phyloP scores from a whole-genome alignment of 2,113 vertebrate species.

The Microtus ochrogaster region DNA sequence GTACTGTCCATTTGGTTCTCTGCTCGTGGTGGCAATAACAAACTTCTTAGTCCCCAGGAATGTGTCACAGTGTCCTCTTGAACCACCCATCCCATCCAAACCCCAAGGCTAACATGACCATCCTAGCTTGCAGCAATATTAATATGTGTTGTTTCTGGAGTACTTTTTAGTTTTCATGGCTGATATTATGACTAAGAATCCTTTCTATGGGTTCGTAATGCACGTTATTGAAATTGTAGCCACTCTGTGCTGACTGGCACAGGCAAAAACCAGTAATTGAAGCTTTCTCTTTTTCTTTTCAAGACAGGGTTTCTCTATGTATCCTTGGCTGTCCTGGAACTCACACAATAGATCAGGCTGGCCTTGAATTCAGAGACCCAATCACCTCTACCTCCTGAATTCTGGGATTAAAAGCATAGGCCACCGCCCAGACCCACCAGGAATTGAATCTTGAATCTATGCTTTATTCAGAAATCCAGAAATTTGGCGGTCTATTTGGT shows the following conservation, averaged over 20 bases:
- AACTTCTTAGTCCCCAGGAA: background rate
- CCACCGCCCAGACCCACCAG: background rate
- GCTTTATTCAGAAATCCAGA: too few relatives aligned
- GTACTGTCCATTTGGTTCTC: too few relatives aligned
- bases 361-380: too few relatives aligned
- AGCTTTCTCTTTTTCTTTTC: too few relatives aligned
- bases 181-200: background rate
- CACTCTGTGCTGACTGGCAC: background rate
- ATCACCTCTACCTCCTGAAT: too few relatives aligned
- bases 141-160: background rate
- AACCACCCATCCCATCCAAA: background rate
- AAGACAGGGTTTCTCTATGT: too few relatives aligned
- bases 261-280: background rate
- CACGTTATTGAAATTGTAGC: background rate
- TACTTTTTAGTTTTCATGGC: constrained; percentile 24
- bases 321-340: too few relatives aligned
- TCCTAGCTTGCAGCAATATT: background rate
- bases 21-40: too few relatives aligned
- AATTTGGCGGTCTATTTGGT: too few relatives aligned
- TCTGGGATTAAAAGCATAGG: too few relatives aligned
- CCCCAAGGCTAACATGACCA: background rate
- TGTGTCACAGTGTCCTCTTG: background rate
- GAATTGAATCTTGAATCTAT: background rate
- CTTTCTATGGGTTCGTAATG: background rate
- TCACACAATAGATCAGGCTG: too few relatives aligned